Percentiles rank a stretch among this genome's conserved stretches.
These are phyloP conservation scores for Latrodectus elegans DNA, from an alignment of 2,888 invertebrate species.

Conservation along the genomic window DNA sequence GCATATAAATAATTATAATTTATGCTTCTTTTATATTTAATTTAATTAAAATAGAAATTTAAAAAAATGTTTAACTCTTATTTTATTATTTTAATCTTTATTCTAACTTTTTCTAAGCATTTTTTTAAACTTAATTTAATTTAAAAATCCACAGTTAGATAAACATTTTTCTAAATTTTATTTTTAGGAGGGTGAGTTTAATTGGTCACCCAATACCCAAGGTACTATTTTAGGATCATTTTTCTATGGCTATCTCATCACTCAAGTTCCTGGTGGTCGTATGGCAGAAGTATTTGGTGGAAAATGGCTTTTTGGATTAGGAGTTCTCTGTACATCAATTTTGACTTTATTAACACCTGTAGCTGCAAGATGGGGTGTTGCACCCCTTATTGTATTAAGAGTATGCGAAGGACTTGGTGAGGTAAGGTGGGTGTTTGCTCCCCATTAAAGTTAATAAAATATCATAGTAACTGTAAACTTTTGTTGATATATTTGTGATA, in stretches of 20 bases:
- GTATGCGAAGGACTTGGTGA: slow-evolving; percentile 88
- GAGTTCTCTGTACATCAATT: slow-evolving; percentile 85
- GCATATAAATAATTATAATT: too few species aligned
- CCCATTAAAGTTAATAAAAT: too few species aligned
- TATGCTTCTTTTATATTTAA: too few species aligned
- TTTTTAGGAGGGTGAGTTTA: slow-evolving; percentile 54
- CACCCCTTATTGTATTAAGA: slow-evolving; percentile 83
- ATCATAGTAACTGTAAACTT: background rate
- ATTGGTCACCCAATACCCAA: slow-evolving; percentile 85
- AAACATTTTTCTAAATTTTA: background rate
- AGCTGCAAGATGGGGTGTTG: slow-evolving; percentile 83
- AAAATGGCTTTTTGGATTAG: slow-evolving; percentile 87
- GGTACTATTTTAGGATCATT: slow-evolving; percentile 89
- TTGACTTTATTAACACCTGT: slow-evolving; percentile 87
- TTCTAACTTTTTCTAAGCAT: too few species aligned
- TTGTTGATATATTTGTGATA: background rate
- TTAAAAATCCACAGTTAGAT: too few species aligned
- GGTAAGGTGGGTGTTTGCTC: slow-evolving; percentile 76
- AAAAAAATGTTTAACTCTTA: too few species aligned
- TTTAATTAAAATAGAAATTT: too few species aligned
- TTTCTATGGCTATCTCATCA: slow-evolving; percentile 91
- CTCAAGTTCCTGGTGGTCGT: slow-evolving; percentile 89
- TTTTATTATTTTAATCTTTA: too few species aligned
- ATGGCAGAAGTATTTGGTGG: slow-evolving; percentile 89
- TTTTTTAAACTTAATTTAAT: too few species aligned